These are phyloP conservation scores for Torymus aiolomorphi DNA, from an alignment of 2,888 invertebrate genomes.

Conservation along the genomic window DNA sequence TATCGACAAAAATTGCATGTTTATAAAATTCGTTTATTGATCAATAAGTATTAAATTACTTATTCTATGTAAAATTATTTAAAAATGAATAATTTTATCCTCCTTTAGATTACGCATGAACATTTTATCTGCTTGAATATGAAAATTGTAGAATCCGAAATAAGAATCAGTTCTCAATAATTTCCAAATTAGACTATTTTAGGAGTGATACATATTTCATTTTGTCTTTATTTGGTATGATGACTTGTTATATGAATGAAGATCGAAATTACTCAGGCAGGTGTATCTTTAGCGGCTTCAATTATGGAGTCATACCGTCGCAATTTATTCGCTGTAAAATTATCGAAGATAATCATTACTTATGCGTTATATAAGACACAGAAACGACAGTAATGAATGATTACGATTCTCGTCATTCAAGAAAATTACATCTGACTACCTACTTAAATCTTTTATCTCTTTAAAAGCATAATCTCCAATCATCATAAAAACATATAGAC, in stretches of 20 bases:
- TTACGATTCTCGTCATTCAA: slow-evolving; percentile 25
- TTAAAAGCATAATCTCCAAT: neutral
- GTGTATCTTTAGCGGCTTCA: slow-evolving; percentile 8
- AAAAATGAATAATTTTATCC: too few relatives aligned
- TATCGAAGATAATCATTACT: slow-evolving; percentile 19
- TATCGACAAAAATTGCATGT: too few relatives aligned
- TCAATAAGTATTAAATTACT: too few relatives aligned
- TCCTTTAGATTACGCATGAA: too few relatives aligned
- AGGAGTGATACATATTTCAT: neutral
- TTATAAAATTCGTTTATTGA: too few relatives aligned
- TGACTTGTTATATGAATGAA: slow-evolving; percentile 15
- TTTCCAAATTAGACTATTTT: slow-evolving; percentile 1
- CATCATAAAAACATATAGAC: neutral
- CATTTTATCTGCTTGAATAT: too few relatives aligned
- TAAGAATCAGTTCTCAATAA: neutral
- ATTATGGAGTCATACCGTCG: slow-evolving; percentile 9
- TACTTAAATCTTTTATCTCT: neutral
- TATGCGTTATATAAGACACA: slow-evolving; percentile 8
- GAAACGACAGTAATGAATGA: slow-evolving; percentile 16
- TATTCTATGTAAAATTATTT: too few relatives aligned
- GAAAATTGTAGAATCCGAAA: too few relatives aligned
- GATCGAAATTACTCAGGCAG: slow-evolving; percentile 14
- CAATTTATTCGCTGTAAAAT: slow-evolving; percentile 27
- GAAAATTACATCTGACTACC: slow-evolving; percentile 11
- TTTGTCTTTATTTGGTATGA: neutral